A percentile compares a stretch with the other conserved stretches of the same genome.
Evolutionary conservation across 1,140 invertebrate species (phyloP).

Genomic region (Papilio polyxenes): DNA sequence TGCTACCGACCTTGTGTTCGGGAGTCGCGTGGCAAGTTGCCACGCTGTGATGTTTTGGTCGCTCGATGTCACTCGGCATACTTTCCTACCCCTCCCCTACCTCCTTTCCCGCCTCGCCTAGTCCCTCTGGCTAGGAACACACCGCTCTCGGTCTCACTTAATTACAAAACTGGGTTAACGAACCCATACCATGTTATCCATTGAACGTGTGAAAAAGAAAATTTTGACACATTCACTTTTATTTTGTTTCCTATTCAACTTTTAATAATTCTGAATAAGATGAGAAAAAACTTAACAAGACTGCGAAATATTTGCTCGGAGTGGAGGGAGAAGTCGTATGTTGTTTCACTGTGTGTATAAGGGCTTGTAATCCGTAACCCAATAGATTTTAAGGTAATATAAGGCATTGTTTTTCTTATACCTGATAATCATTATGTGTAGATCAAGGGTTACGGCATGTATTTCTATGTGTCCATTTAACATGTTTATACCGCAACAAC

Average conservation of each 20-base stretch:
- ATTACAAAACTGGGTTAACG: conserved; percentile 76
- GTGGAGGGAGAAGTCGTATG: conserved; percentile 19
- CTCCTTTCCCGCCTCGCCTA: background rate
- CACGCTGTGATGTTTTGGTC: conserved; percentile 69
- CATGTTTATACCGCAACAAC: background rate
- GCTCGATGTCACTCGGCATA: conserved; percentile 56
- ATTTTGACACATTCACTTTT: conserved; percentile 46
- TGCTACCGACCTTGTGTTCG: conserved; percentile 75
- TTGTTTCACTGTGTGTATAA: background rate
- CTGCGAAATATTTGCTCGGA: background rate
- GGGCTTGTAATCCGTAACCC: background rate
- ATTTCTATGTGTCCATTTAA: background rate
- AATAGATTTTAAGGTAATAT: background rate
- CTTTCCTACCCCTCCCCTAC: conserved; percentile 49
- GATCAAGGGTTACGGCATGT: background rate
- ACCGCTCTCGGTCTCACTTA: conserved; percentile 57
- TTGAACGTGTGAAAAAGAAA: conserved; percentile 70
- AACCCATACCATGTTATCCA: conserved; percentile 60
- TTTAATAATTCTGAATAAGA: background rate
- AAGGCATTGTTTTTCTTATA: background rate
- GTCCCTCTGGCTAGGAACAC: conserved; percentile 34
- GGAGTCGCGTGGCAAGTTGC: conserved; percentile 64
- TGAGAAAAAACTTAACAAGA: conserved; percentile 20
- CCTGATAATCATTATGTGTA: background rate
- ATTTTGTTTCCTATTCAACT: conserved; percentile 42